phyloP scores from a whole-genome alignment of 1,140 invertebrate species.

The Hylaeus anthracinus region DNA sequence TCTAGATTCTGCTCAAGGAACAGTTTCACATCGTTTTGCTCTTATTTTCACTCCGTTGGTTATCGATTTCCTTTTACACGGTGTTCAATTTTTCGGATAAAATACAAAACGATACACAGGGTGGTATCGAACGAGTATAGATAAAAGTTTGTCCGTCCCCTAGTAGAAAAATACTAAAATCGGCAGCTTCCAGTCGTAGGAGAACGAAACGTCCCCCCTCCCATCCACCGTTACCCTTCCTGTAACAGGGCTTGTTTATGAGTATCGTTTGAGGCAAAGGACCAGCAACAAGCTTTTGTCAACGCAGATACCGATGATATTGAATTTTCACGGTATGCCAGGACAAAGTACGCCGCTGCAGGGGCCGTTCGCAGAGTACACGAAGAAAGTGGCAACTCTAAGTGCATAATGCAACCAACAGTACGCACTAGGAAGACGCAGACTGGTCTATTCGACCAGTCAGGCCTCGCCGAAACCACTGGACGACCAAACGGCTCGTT shows the following conservation, averaged over 20 bases:
- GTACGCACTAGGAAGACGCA: conserved; percentile 31
- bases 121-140: background rate
- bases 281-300: background rate
- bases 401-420: conserved; percentile 8
- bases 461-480: conserved; percentile 35
- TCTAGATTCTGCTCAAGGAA: no score
- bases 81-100: background rate
- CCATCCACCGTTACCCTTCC: no score
- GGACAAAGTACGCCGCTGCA: background rate
- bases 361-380: conserved; percentile 1
- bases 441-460: conserved; percentile 30
- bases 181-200: no score
- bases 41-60: background rate
- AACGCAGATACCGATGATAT: conserved; percentile 28
- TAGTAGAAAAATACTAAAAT: background rate
- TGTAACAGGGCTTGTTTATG: conserved; percentile 17
- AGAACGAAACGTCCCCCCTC: background rate
- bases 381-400: conserved; percentile 25
- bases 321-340: conserved; percentile 36
- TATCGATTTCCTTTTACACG: background rate
- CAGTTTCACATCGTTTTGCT: background rate
- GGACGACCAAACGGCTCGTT: conserved; percentile 48
- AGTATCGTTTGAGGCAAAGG: conserved; percentile 17
- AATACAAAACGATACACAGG: background rate
- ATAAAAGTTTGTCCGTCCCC: conserved; percentile 1